These are phyloP conservation scores for Eupsilia transversa DNA, from an alignment of 2,888 invertebrate species.

Conservation along the genomic window DNA sequence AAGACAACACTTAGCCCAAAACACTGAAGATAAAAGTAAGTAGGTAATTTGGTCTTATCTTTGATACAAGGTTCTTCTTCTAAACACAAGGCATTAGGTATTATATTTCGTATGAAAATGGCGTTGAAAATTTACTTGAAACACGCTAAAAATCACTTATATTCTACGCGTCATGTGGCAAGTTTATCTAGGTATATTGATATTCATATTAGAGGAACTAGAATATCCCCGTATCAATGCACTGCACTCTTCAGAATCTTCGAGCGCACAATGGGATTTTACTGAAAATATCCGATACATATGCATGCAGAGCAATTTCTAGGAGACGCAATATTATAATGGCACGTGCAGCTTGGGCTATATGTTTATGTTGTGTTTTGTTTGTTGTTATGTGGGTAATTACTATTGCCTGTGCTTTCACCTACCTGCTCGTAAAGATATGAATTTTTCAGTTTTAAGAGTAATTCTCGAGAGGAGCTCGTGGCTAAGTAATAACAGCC, in stretches of 20 bases:
- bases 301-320: neutral
- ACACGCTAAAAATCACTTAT: neutral
- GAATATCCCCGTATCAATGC: constrained; percentile 4
- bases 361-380: neutral
- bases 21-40: neutral
- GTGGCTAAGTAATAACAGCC: too few relatives aligned
- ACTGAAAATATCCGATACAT: constrained; percentile 14
- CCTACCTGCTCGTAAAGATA: neutral
- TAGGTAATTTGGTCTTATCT: neutral
- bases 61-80: neutral
- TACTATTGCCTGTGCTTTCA: neutral
- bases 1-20: neutral
- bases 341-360: neutral
- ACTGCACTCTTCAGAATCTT: constrained; percentile 11
- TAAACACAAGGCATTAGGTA: neutral
- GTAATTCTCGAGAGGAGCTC: too few relatives aligned
- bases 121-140: neutral
- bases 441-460: neutral
- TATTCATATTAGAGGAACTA: neutral
- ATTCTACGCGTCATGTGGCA: neutral
- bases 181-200: neutral
- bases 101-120: neutral
- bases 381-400: neutral
- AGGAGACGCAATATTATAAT: constrained; percentile 31
- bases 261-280: constrained; percentile 30